These are phyloP conservation scores for Aphelenchoides bicaudatus DNA, from an alignment of 2,888 invertebrate genomes.

Conservation along the genomic window DNA sequence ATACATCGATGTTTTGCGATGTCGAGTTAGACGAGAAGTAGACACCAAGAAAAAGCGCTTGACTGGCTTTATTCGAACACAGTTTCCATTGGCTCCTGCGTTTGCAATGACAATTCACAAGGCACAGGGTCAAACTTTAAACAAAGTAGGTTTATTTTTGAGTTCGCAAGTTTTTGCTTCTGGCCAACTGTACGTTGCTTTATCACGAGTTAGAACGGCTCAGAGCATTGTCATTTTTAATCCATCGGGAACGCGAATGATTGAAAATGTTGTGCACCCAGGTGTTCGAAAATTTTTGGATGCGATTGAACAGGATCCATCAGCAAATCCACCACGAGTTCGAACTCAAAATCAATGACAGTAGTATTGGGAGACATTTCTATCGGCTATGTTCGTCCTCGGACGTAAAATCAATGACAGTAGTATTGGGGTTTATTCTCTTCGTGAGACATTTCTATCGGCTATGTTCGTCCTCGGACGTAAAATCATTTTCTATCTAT, in stretches of 20 bases:
- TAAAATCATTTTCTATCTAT: too few species aligned
- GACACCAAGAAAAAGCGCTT: constrained; percentile 46
- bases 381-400: too few species aligned
- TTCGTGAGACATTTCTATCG: too few species aligned
- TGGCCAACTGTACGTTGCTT: constrained; percentile 10
- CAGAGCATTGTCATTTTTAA: neutral
- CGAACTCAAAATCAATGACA: neutral
- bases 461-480: too few species aligned
- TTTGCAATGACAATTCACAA: constrained; percentile 20
- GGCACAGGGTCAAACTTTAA: constrained; percentile 12
- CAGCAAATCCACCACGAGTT: too few species aligned
- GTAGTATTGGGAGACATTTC: too few species aligned
- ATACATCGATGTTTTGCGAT: constrained; percentile 22
- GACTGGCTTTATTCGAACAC: constrained; percentile 21
- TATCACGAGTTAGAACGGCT: neutral
- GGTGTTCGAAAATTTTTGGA: neutral
- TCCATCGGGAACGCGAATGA: neutral
- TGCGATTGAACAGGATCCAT: too few species aligned
- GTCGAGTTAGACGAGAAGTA: constrained; percentile 57
- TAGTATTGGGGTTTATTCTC: too few species aligned
- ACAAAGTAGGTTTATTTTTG: neutral
- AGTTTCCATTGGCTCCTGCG: constrained; percentile 13
- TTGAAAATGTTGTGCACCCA: neutral
- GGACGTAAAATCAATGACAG: too few species aligned
- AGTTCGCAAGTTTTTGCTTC: neutral